Percentiles rank a stretch among this genome's conserved stretches.
phyloP scores from a whole-genome alignment of 2,888 invertebrate genomes.

The Acleris laterana region DNA sequence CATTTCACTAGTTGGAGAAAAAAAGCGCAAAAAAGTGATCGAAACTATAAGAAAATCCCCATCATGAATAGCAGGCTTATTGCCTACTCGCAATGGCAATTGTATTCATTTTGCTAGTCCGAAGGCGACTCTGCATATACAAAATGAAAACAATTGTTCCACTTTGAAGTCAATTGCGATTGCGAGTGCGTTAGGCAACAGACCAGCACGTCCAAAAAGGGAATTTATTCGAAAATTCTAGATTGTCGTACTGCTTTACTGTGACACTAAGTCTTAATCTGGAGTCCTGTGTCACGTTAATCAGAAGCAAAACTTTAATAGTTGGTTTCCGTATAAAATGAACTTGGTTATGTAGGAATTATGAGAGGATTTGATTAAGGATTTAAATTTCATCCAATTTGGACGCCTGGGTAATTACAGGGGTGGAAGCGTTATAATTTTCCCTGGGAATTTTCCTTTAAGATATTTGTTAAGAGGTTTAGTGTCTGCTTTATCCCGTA shows the following conservation, averaged over 20 bases:
- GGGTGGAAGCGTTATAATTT: constrained; percentile 35
- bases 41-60: no score
- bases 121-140: no score
- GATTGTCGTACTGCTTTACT: background rate
- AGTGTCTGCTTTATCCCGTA: constrained; percentile 29
- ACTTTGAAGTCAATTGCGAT: no score
- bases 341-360: constrained; percentile 33
- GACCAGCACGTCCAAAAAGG: no score
- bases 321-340: constrained; percentile 22
- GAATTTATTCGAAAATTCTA: background rate
- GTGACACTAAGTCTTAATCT: background rate
- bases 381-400: constrained; percentile 38
- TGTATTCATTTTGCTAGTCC: no score
- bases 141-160: no score
- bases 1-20: no score
- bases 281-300: constrained; percentile 1
- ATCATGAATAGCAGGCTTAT: no score
- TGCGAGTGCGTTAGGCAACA: no score
- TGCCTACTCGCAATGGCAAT: no score
- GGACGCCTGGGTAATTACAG: constrained; percentile 28
- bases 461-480: constrained; percentile 36
- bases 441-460: constrained; percentile 31
- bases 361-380: constrained; percentile 34
- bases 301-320: constrained; percentile 24
- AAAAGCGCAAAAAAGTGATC: no score